Evolutionary conservation across 2,888 invertebrate genomes (phyloP).

Genomic region (Acanthosepion pharaonis): DNA sequence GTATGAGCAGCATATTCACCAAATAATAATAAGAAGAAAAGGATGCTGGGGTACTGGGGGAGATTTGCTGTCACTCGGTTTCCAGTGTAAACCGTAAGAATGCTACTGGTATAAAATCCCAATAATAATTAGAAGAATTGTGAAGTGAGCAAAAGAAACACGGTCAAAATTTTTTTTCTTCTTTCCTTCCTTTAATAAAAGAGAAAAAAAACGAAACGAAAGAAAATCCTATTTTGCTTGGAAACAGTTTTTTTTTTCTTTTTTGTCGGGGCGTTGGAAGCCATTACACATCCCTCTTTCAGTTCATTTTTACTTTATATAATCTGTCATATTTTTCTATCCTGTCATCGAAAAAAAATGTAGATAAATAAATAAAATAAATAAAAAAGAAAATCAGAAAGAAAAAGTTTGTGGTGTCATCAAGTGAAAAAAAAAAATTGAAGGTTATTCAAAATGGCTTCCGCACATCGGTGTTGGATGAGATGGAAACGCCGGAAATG

Average conservation of each 20-base stretch:
- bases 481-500: constrained; percentile 14
- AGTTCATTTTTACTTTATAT: not conserved
- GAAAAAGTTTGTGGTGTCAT: not conserved
- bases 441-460: not conserved
- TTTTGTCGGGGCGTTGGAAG: not conserved
- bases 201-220: not conserved
- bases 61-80: not conserved
- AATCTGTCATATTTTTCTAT: not conserved
- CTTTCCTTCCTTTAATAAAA: not conserved
- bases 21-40: too few species aligned
- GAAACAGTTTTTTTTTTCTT: not conserved
- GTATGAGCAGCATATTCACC: too few species aligned
- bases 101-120: not conserved
- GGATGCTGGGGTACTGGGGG: not conserved
- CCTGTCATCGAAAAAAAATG: not conserved
- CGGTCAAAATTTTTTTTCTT: not conserved
- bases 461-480: not conserved
- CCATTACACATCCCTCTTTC: not conserved
- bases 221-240: not conserved
- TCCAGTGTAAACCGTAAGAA: not conserved
- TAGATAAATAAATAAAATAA: not conserved
- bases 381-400: not conserved
- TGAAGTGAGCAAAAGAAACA: not conserved
- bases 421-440: not conserved
- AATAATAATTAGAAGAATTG: not conserved